A percentile compares a stretch with the other conserved stretches of the same genome.
phyloP scores from a whole-genome alignment of 1,140 invertebrate species.

The Drosophila kepulauana region DNA sequence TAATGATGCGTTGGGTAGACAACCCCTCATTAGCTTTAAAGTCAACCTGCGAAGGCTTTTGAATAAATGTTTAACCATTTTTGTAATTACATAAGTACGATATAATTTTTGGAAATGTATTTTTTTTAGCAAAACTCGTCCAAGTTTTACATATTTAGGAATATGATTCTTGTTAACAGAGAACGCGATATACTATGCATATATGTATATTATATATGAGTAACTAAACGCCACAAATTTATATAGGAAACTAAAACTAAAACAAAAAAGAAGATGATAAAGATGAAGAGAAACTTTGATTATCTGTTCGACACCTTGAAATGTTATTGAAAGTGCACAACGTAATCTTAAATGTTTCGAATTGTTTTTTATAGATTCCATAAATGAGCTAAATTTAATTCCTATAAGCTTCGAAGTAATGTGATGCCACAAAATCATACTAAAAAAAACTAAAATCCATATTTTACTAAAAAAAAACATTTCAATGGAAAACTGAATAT shows the following conservation, averaged over 20 bases:
- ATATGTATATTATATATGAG: slow-evolving; percentile 19
- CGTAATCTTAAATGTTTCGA: slow-evolving; percentile 34
- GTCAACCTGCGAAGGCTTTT: slow-evolving; percentile 34
- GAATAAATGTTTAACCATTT: slow-evolving; percentile 50
- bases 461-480: slow-evolving; percentile 63
- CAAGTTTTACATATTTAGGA: slow-evolving; percentile 75
- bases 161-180: slow-evolving; percentile 48
- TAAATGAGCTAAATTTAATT: slow-evolving; percentile 37
- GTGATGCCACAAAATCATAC: slow-evolving; percentile 60
- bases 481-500: slow-evolving; percentile 33
- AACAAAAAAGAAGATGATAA: background rate
- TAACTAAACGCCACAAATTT: slow-evolving; percentile 21
- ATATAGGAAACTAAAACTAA: slow-evolving; percentile 1
- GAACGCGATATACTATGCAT: slow-evolving; percentile 2
- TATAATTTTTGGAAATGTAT: slow-evolving; percentile 64
- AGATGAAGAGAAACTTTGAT: slow-evolving; percentile 15
- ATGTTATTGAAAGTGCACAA: slow-evolving; percentile 45
- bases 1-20: slow-evolving; percentile 7
- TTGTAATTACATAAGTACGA: slow-evolving; percentile 52
- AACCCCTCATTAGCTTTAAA: slow-evolving; percentile 61
- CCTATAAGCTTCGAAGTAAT: slow-evolving; percentile 62
- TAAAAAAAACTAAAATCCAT: slow-evolving; percentile 50
- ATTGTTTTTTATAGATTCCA: slow-evolving; percentile 39
- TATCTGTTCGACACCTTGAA: slow-evolving; percentile 33
- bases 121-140: slow-evolving; percentile 53